Conservation (phyloP, 2,113 vertebrate species). For the Taurulus bubalis region DNA sequence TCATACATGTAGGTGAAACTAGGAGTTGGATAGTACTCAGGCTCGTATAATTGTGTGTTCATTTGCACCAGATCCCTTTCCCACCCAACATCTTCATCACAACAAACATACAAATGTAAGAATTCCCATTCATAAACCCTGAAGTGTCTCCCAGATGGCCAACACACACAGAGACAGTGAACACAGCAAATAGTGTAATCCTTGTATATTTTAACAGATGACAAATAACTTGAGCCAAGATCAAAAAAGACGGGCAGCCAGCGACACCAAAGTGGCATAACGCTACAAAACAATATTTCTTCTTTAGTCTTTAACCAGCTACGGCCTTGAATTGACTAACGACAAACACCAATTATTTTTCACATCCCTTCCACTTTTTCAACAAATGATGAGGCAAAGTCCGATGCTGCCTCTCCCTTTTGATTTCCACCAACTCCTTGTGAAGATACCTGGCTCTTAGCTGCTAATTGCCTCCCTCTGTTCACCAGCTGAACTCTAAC, state of each 20-base stretch:
- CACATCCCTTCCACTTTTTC: slow-evolving; percentile 2
- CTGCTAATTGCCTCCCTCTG: slow-evolving; percentile 1
- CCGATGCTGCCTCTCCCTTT: not conserved
- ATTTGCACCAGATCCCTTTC: not conserved
- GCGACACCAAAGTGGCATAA: slow-evolving; percentile 19
- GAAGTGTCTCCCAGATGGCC: slow-evolving; percentile 34
- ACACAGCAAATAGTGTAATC: slow-evolving; percentile 50
- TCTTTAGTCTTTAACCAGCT: slow-evolving; percentile 26
- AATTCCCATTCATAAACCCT: slow-evolving; percentile 43
- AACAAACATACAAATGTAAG: slow-evolving; percentile 10
- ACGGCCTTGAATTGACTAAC: slow-evolving; percentile 34
- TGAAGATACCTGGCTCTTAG: not conserved
- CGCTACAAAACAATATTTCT: slow-evolving; percentile 29
- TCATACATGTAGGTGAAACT: too few species aligned
- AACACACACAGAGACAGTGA: slow-evolving; percentile 55
- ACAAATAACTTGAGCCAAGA: slow-evolving; percentile 58
- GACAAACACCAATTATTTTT: not conserved
- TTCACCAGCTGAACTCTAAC: not conserved
- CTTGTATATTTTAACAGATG: slow-evolving; percentile 37
- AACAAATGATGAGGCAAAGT: not conserved
- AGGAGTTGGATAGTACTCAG: not conserved
- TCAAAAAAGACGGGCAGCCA: slow-evolving; percentile 51
- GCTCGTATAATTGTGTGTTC: not conserved
- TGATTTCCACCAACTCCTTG: not conserved
- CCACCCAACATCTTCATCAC: not conserved